Base-by-base conservation (phyloP, 2,888 invertebrate genomes). In the Eumacrocentrus americanus region DNA sequence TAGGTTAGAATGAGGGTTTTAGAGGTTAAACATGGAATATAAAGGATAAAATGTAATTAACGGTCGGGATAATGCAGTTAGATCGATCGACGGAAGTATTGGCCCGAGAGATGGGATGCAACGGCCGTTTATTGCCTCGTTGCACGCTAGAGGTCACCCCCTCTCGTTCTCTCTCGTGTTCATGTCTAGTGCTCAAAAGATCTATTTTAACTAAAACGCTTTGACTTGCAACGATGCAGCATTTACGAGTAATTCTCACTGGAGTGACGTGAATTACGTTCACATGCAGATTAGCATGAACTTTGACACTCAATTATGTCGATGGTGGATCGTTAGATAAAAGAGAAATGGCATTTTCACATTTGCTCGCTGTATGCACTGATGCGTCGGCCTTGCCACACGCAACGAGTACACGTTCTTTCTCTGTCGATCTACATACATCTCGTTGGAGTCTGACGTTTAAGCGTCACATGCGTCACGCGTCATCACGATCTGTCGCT, bases 41-140 rank as follows among this genome's bases (percentile, higher is more conserved):
- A 42, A 53, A 53, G 16, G 16, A 4, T 37, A 61, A 64, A 66
- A 53, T 60, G 58, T 62, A 64, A 66, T 64, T 66, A 67, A 63
- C 62, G 54, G 5, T 55, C 23, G 35, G 56, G 60, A 60, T 52
- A 64, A 66, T 64, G 55, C 58, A 61, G 63, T 67, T 65, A 60
- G 58, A 47, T 48, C 64, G 63, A 51, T 53, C 42, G 54, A 54
- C 25, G 44, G 44, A 54, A 54, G 20, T 48, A 48, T 40, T 56
- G 52, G 51, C 38, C 34, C 53, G 37, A 4, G 9, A 20, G 5
- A 34, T 42, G 25, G 29, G 18, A 54, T 42, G 44, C 54, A 34
- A 52, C 38, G 20, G 38, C n/a, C 34, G 44, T 42, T 53, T 58
- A 55, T 50, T 48, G 29, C 44, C 48, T 40, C 54, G 38, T 34